Base-by-base conservation (phyloP, 64 coral and sea anemone species). In the Catalaphyllia jardinei region DNA sequence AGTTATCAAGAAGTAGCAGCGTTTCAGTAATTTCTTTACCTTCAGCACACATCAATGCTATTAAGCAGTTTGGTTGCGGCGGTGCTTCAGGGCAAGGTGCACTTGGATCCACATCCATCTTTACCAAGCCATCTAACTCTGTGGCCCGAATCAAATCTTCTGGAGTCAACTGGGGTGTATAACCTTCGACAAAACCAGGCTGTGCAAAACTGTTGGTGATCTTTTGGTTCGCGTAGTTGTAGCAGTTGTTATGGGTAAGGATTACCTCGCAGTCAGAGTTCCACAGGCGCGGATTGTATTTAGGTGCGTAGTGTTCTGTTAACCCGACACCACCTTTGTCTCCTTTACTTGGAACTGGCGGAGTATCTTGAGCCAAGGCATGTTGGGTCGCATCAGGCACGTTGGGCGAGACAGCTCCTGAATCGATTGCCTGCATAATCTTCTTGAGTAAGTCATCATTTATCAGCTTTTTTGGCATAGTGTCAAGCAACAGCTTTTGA, bases 181-280 rank as follows among this genome's bases (percentile, higher is more conserved):
- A 10, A 8, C 69, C 86, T 7, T 71, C 75, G 71, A 51, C 86
- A 31, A 4, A 31, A 27, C 86, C 86, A 87, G 86, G 86, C 86
- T 87, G 86, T 57, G 86, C 86, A 75, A 87, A 87, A 28, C 71
- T 76, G 86, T 88, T 88, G 86, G 86, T 88, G 72, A 88, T 88
- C 31, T 88, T 88, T 29, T 73, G 16, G 72, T 88, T 76, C 76
- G 72, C 86, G 31, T 88, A 88, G 71, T 88, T 88, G 86, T 88
- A 88, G 72, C 86, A 88, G 86, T 88, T 88, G 86, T 88, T 88
- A 74, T 88, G 4, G 10, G 8, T 0, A 4, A 4, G 86, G 86
- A 88, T 57, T 7, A 76, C 0, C 0, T 55, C n/a, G 25, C 24
- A 0, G 1, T 35, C 10, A 17, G n/a, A n/a, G n/a, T 88, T 88